These are phyloP conservation scores for Eidolon dupreanum DNA, from an alignment of 2,797 vertebrate genomes.

Conservation along the genomic window DNA sequence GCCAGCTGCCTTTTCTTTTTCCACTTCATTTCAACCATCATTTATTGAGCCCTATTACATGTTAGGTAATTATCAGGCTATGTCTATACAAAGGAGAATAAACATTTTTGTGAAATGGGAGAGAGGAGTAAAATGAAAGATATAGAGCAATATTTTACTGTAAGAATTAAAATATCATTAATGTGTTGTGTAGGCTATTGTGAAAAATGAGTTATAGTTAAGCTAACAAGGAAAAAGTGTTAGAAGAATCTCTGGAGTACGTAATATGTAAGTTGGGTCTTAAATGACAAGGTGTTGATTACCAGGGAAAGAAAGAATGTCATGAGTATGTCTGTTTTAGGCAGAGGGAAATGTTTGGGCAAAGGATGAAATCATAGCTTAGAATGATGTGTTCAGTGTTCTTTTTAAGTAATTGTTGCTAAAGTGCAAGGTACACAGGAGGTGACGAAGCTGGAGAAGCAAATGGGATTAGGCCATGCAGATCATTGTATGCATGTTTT, in stretches of 20 bases:
- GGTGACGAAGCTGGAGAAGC: not conserved
- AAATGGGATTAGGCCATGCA: not conserved
- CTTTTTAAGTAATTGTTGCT: not conserved
- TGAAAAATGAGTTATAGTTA: not conserved
- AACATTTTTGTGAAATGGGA: not conserved
- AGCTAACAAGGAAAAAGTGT: not conserved
- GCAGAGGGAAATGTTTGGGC: not conserved
- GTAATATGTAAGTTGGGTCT: not conserved
- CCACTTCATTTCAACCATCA: not conserved
- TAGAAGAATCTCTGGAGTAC: not conserved
- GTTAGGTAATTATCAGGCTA: not conserved
- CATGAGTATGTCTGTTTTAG: not conserved
- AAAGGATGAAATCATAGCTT: not conserved
- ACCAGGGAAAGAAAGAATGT: not conserved
- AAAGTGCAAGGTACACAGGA: not conserved
- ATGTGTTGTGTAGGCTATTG: not conserved
- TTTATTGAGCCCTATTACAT: not conserved
- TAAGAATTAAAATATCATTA: not conserved
- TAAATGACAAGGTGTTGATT: not conserved
- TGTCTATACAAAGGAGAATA: not conserved
- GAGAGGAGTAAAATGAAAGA: not conserved
- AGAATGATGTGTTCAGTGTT: not conserved
- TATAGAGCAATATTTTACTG: not conserved
- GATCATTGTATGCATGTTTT: not conserved
- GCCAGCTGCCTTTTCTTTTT: not conserved